These are phyloP conservation scores for Strigops habroptila DNA, from an alignment of 2,113 vertebrate species.

Conservation along the genomic window DNA sequence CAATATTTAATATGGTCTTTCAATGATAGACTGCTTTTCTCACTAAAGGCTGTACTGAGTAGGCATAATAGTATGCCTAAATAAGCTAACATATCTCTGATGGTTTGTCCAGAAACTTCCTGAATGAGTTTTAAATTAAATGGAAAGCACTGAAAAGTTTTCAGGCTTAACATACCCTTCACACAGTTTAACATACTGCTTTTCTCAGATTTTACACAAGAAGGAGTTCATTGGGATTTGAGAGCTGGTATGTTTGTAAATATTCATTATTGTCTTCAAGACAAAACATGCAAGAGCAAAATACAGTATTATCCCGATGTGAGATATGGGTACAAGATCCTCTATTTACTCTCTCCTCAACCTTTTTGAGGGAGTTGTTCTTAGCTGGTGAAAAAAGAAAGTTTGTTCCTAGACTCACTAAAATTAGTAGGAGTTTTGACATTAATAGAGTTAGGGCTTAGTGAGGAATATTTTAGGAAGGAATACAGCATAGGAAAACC, in stretches of 20 bases:
- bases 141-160: neutral
- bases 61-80: neutral
- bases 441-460: neutral
- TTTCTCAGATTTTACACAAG: neutral
- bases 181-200: neutral
- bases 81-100: neutral
- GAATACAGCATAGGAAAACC: neutral
- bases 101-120: neutral
- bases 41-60: neutral
- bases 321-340: neutral
- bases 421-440: neutral
- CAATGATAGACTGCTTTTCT: neutral
- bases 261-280: neutral
- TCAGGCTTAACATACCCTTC: neutral
- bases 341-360: neutral
- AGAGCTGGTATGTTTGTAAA: neutral
- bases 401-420: neutral
- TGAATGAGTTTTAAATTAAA: neutral
- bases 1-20: neutral
- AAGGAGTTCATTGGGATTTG: neutral
- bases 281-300: neutral
- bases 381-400: neutral
- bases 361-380: neutral
- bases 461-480: conserved; percentile 23
- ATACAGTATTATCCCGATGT: neutral